These are phyloP conservation scores for Physella acuta DNA, from an alignment of 1,140 invertebrate genomes.

Conservation along the genomic window DNA sequence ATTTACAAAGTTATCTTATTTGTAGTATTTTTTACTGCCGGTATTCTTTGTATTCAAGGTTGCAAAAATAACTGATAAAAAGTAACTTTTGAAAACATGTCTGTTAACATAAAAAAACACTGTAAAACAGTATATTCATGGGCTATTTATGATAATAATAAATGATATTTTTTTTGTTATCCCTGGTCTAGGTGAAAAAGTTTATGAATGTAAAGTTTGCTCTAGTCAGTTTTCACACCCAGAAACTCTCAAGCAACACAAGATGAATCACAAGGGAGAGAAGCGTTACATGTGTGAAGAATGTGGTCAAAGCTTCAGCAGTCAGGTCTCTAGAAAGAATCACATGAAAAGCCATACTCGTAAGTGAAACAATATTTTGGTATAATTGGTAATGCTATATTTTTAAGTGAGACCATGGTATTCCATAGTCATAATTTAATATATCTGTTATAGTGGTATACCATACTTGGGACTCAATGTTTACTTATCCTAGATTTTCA, in stretches of 20 bases:
- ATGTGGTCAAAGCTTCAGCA: constrained; percentile 9
- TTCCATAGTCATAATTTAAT: not conserved
- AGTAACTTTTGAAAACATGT: no score
- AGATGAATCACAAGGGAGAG: constrained; percentile 12
- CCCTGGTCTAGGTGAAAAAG: constrained; percentile 8
- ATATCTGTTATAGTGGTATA: not conserved
- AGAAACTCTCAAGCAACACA: constrained; percentile 9
- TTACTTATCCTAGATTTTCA: not conserved
- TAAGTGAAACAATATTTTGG: no score
- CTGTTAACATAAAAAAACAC: no score
- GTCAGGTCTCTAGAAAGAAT: constrained; percentile 1
- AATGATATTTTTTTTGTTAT: not conserved
- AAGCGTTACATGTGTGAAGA: constrained; percentile 16
- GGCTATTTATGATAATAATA: no score
- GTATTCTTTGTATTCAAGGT: no score
- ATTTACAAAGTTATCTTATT: no score
- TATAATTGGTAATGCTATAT: no score
- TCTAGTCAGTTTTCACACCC: not conserved
- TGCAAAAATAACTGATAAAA: no score
- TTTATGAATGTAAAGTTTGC: constrained; percentile 19
- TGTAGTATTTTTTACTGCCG: no score
- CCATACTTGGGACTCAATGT: not conserved
- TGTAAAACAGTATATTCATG: no score
- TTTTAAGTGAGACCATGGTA: not conserved
- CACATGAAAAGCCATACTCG: constrained; percentile 13